These are phyloP conservation scores for Lasioglossum leucozonium DNA, from an alignment of 2,888 invertebrate species.

Conservation along the genomic window DNA sequence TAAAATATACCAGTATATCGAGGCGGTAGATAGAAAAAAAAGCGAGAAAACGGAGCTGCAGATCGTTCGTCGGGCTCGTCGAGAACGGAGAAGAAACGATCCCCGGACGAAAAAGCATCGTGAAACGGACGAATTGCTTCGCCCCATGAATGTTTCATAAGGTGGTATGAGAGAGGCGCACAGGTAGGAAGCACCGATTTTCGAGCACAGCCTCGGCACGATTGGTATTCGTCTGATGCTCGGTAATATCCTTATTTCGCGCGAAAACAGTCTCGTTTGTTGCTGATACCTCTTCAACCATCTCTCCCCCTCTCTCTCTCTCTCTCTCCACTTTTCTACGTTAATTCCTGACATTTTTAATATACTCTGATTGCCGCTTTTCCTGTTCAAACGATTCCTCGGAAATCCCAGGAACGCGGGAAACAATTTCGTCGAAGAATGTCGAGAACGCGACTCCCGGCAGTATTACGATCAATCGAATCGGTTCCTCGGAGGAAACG, in stretches of 20 bases:
- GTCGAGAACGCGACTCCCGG: background rate
- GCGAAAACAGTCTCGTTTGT: slow-evolving; percentile 10
- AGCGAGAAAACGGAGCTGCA: background rate
- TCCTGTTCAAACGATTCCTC: background rate
- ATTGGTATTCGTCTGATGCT: slow-evolving; percentile 44
- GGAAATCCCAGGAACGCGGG: background rate
- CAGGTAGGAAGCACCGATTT: slow-evolving; percentile 50
- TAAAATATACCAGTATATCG: background rate
- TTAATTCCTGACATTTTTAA: slow-evolving; percentile 17
- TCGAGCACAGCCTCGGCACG: slow-evolving; percentile 30
- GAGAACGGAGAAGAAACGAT: slow-evolving; percentile 16
- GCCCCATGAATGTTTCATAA: slow-evolving; percentile 48
- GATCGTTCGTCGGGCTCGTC: background rate
- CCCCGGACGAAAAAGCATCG: slow-evolving; percentile 9
- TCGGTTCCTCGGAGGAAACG: background rate
- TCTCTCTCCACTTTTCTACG: background rate
- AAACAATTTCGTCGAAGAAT: background rate
- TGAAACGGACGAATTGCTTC: slow-evolving; percentile 41
- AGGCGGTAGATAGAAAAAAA: slow-evolving; percentile 21
- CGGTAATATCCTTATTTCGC: background rate
- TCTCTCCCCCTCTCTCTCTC: background rate
- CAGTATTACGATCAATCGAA: slow-evolving; percentile 11
- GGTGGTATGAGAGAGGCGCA: slow-evolving; percentile 12
- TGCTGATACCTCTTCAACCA: background rate
- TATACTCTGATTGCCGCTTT: background rate